phyloP scores from a whole-genome alignment of 1,140 invertebrate genomes.

The Neomicropteryx cornuta region DNA sequence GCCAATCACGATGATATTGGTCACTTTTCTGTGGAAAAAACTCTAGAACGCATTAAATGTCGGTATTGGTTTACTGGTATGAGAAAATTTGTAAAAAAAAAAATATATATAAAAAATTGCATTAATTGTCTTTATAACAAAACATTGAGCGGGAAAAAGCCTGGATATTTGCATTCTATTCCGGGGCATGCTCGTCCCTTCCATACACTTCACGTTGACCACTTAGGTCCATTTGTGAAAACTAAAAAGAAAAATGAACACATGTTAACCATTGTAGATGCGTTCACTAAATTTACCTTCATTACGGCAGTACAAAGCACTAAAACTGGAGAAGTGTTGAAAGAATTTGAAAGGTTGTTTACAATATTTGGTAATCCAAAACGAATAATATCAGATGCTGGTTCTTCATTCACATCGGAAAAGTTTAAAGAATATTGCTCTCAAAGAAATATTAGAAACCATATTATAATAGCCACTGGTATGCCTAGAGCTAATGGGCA shows the following conservation, averaged over 20 bases:
- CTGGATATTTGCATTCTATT: slow-evolving; percentile 13
- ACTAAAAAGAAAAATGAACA: slow-evolving; percentile 20
- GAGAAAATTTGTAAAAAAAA: slow-evolving; percentile 13
- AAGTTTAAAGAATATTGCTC: slow-evolving; percentile 7
- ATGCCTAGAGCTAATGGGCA: neutral
- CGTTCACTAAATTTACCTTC: slow-evolving; percentile 21
- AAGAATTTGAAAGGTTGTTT: slow-evolving; percentile 4
- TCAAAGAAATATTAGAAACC: slow-evolving; percentile 5
- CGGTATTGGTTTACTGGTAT: slow-evolving; percentile 14
- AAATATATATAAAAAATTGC: slow-evolving; percentile 19
- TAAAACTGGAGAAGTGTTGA: neutral
- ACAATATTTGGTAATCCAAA: slow-evolving; percentile 6
- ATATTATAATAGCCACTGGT: slow-evolving; percentile 1
- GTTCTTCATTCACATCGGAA: slow-evolving; percentile 4
- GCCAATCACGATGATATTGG: slow-evolving; percentile 11
- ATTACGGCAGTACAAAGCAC: slow-evolving; percentile 4
- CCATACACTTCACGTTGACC: slow-evolving; percentile 20
- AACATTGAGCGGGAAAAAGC: slow-evolving; percentile 14
- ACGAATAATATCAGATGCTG: slow-evolving; percentile 6
- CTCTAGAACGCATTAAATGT: slow-evolving; percentile 6
- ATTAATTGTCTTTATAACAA: slow-evolving; percentile 19
- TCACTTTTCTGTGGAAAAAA: slow-evolving; percentile 6
- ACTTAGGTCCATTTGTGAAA: slow-evolving; percentile 20
- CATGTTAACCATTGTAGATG: slow-evolving; percentile 23
- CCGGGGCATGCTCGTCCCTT: slow-evolving; percentile 16